Evolutionary conservation across 2,797 vertebrate species (phyloP).

Genomic region (Hylomyscus alleni): DNA sequence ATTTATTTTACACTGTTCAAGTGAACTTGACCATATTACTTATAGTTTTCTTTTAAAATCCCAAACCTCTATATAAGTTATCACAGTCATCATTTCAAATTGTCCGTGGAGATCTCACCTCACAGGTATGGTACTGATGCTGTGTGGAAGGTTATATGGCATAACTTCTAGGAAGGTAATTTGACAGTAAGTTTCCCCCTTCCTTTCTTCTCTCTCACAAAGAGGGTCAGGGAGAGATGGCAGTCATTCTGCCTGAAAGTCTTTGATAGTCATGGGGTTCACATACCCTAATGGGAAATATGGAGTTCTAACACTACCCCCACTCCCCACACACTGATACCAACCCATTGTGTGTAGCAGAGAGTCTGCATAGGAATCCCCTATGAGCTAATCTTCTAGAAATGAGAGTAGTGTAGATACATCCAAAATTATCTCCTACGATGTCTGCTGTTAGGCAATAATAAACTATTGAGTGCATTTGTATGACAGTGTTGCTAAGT

Average conservation of each 20-base stretch:
- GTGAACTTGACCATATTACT: not conserved
- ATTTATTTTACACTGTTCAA: not conserved
- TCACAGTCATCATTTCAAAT: not conserved
- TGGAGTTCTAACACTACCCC: not conserved
- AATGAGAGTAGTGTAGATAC: not conserved
- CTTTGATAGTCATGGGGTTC: not conserved
- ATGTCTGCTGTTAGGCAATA: not conserved
- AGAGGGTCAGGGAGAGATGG: not conserved
- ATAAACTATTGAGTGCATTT: not conserved
- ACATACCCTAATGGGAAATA: not conserved
- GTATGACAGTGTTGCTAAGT: not conserved
- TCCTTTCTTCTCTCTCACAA: not conserved
- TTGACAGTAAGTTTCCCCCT: not conserved
- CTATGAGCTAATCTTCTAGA: not conserved
- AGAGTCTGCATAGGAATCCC: not conserved
- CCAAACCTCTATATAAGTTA: not conserved
- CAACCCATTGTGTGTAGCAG: not conserved
- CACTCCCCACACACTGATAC: not conserved
- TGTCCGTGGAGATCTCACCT: not conserved
- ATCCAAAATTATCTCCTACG: rapidly evolving
- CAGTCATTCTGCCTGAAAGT: not conserved
- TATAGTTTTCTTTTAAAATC: not conserved
- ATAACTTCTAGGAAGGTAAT: not conserved
- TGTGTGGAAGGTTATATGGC: not conserved
- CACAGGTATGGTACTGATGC: not conserved